These are phyloP conservation scores for Aporophyla lueneburgensis DNA, from an alignment of 2,888 invertebrate genomes.

Conservation along the genomic window DNA sequence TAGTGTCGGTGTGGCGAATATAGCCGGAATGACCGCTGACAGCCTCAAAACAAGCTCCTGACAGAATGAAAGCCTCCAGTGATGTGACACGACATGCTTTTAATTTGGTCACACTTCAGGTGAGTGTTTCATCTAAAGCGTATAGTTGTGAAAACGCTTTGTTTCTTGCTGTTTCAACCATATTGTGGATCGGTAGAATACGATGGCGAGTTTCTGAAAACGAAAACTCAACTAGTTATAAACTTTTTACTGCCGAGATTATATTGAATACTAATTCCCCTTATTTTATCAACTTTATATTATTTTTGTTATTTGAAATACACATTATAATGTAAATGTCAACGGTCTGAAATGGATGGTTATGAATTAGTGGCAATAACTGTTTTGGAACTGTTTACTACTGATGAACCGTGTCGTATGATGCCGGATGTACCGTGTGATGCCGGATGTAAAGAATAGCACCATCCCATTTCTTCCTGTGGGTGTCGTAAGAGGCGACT, in stretches of 20 bases:
- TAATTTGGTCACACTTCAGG: conserved; percentile 3
- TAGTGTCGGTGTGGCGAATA: conserved; percentile 16
- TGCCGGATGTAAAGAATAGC: too few relatives aligned
- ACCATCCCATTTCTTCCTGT: too few relatives aligned
- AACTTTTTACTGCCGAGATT: not conserved
- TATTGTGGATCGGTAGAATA: not conserved
- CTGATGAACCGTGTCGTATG: too few relatives aligned
- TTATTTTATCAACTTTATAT: not conserved
- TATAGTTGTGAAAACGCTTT: not conserved
- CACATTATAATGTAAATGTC: too few relatives aligned
- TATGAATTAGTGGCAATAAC: too few relatives aligned
- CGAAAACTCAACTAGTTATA: not conserved
- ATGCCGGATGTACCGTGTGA: too few relatives aligned
- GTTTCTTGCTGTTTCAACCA: not conserved
- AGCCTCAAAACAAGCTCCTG: conserved; percentile 13
- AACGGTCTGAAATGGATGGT: too few relatives aligned
- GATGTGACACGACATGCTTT: conserved; percentile 22
- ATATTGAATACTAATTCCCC: not conserved
- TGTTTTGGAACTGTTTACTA: too few relatives aligned
- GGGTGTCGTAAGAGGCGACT: too few relatives aligned
- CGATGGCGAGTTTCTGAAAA: not conserved
- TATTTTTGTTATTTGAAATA: too few relatives aligned
- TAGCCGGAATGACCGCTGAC: conserved; percentile 24
- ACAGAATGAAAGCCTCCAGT: conserved; percentile 3
- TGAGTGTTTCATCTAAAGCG: not conserved